These are phyloP conservation scores for Tinamus guttatus DNA, from an alignment of 2,113 vertebrate species.

Conservation along the genomic window DNA sequence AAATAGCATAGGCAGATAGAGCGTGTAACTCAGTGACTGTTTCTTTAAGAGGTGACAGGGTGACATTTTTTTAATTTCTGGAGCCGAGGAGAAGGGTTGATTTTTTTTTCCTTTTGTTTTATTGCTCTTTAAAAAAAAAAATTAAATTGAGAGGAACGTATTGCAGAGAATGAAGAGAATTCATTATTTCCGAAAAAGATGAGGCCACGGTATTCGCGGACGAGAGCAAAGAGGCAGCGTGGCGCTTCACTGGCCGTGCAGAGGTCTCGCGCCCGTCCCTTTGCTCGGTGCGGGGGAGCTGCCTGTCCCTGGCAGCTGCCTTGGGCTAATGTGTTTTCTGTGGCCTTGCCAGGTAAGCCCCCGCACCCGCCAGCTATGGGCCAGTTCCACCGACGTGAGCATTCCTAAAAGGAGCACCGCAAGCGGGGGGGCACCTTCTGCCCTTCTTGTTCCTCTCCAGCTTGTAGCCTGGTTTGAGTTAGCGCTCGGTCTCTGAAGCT, in stretches of 20 bases:
- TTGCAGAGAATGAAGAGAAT: constrained; percentile 43
- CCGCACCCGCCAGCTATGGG: constrained; percentile 31
- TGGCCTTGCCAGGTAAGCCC: constrained; percentile 71
- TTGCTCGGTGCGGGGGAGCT: not conserved
- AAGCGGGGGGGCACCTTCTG: constrained; percentile 24
- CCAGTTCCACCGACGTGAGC: constrained; percentile 52
- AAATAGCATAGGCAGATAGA: not conserved
- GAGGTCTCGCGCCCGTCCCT: constrained; percentile 36
- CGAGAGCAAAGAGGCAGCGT: not conserved
- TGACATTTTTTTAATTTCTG: constrained; percentile 1
- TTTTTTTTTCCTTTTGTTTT: too few relatives aligned
- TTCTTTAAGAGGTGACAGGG: constrained; percentile 2
- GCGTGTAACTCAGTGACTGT: not conserved
- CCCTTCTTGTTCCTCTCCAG: constrained; percentile 43
- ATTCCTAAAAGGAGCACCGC: constrained; percentile 35
- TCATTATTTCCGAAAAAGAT: constrained; percentile 38
- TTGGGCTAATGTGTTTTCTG: constrained; percentile 69
- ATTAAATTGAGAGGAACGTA: constrained; percentile 39
- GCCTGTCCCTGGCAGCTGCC: constrained; percentile 45
- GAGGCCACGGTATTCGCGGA: constrained; percentile 48
- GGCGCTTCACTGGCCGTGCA: constrained; percentile 34
- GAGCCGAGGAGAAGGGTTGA: too few relatives aligned
- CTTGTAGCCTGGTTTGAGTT: not conserved
- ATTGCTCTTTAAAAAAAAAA: too few relatives aligned
- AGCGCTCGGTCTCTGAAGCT: not conserved